phyloP scores from a whole-genome alignment of 1,140 invertebrate species.

The Schlechtendalia chinensis region DNA sequence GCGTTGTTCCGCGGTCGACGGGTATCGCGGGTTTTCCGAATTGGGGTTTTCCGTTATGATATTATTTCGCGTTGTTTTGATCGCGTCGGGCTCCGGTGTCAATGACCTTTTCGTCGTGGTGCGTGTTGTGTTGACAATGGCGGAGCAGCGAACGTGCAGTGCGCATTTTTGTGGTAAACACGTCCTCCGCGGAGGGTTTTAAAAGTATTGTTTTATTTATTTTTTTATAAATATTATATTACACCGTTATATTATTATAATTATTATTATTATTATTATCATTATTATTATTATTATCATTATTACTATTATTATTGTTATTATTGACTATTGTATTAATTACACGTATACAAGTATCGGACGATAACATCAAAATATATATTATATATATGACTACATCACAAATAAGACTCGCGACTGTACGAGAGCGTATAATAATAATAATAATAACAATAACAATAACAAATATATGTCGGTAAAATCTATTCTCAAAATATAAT shows the following conservation, averaged over 20 bases:
- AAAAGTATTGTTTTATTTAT: neutral
- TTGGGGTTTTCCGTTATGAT: slow-evolving; percentile 46
- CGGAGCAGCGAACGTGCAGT: slow-evolving; percentile 24
- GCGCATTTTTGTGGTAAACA: slow-evolving; percentile 35
- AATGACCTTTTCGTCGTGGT: slow-evolving; percentile 42
- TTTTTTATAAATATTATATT: neutral
- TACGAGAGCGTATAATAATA: no score
- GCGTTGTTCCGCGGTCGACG: no score
- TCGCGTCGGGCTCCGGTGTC: slow-evolving; percentile 32
- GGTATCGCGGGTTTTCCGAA: slow-evolving; percentile 34
- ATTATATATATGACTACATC: no score
- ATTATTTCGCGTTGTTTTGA: slow-evolving; percentile 49
- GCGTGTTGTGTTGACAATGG: slow-evolving; percentile 44
- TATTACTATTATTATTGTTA: neutral
- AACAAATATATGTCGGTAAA: neutral
- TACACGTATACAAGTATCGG: neutral
- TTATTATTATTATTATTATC: neutral
- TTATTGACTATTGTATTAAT: neutral
- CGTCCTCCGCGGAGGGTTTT: slow-evolving; percentile 24
- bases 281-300: neutral
- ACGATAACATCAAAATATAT: neutral
- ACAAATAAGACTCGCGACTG: no score
- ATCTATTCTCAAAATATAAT: neutral
- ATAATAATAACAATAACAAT: no score
- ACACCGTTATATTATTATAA: neutral